Base-by-base conservation (phyloP, 2,888 invertebrate genomes). In the Dryobotodes eremita region DNA sequence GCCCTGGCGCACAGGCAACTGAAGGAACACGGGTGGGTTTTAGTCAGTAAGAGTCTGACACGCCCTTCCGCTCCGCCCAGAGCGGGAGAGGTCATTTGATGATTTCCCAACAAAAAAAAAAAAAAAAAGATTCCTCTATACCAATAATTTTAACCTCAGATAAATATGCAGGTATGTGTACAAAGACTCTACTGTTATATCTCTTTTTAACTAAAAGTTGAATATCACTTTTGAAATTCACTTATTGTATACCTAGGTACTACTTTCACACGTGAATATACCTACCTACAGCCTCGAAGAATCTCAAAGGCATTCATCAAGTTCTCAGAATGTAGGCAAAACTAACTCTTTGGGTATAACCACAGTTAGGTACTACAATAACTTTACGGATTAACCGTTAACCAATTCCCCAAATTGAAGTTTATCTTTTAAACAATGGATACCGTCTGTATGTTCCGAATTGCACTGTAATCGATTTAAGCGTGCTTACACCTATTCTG, bases 351-450 rank as follows among this genome's bases (percentile, higher is more conserved):
- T 15, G 53, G 8, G n/a, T 74, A 36, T 1, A 55, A 74, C 46
- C 55, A 59, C 42, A 71, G 55, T 65, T 61, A 61, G n/a, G 2
- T 72, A 64, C 20, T 55, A 11, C 36, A 75, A 80, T 75, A 65
- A 76, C 71, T 72, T 65, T 36, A 69, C 31, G n/a, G 71, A 76
- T 65, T 76, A 66, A 15, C 46, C 17, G 69, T 48, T 75, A 80
- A 11, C 57, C 46, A 68, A 76, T 80, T 79, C 71, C n/a, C 62
- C 4, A 71, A 71, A 83, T 83, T 72, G 57, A 84, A 84, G 61
- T 73, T 77, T 77, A 69, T 71, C 64, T 85, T 77, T 59, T 42
- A 74, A 81, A 85, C 59, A 84, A 69, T 72, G 36, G 65, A 46
- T 75, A 42, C 72, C 59, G 46, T 75, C 68, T 79, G 68, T 36